Base-by-base conservation (phyloP, 2,888 invertebrate species). In the Troides oblongomaculatus region DNA sequence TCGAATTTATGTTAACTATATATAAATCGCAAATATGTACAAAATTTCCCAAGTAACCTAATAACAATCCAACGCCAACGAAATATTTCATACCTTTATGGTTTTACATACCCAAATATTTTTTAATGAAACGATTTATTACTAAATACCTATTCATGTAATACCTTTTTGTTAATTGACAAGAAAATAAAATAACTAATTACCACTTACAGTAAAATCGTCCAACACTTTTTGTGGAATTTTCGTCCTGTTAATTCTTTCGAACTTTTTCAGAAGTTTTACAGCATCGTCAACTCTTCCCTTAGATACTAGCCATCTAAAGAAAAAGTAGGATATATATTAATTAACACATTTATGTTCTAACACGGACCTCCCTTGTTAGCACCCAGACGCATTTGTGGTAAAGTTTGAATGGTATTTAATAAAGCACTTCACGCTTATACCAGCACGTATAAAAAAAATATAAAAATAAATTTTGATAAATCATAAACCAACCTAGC, bases 151-250 rank as follows among this genome's bases (percentile, higher is more conserved):
- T 30, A 5, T 30, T 30, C 53, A 53, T 53, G n/a, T n/a, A 53
- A 53, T n/a, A 53, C n/a, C 53, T 12, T 53, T 53, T n/a, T 53
- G n/a, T 6, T 7, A 4, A n/a, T n/a, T n/a, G 7, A 53, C 1
- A n/a, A 53, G 6, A n/a, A 53, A 53, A n/a, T 18, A 53, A 53
- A 53, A 58, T 12, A n/a, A 23, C 21, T 21, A 21, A 21, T 21
- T 21, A 0, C 5, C 23, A 81, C 84, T 83, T 75, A 87, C 88
- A 62, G 86, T 74, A 73, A 89, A 89, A 64, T 86, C 82, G 14
- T 84, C 80, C 74, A 87, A 75, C 0, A 85, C 76, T 53, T 83
- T 76, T 43, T 85, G 80, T 0, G 88, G 85, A 68, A 89, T 86
- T 72, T 82, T 79, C 3, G 74, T 81, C 46, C 79, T 79, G 71